Conservation (phyloP, 2,797 vertebrate genomes). For the Poecile montanus region DNA sequence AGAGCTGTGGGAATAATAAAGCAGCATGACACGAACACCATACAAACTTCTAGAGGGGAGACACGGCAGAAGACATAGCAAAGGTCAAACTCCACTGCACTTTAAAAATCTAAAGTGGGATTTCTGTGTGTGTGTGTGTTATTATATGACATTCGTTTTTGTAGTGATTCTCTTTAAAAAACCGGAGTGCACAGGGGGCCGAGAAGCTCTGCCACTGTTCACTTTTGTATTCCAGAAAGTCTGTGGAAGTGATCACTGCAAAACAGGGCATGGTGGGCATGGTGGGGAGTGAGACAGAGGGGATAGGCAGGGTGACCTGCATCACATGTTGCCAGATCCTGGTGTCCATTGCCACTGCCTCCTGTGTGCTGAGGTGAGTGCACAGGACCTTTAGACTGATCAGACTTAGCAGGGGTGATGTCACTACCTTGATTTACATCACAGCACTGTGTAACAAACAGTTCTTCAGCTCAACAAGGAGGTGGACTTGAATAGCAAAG, state of each 20-base stretch:
- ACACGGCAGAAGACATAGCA: neutral
- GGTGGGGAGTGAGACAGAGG: neutral
- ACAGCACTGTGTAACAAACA: neutral
- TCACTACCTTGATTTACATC: neutral
- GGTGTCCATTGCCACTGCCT: accelerated
- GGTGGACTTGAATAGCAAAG: neutral
- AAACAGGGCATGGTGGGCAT: neutral
- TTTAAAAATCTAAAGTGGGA: neutral
- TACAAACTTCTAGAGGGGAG: neutral
- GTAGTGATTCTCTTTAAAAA: neutral
- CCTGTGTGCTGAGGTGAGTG: neutral
- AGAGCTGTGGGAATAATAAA: neutral
- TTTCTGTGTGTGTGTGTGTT: neutral
- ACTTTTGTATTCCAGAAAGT: neutral
- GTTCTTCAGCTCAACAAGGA: neutral
- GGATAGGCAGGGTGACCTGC: neutral
- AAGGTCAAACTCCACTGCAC: neutral
- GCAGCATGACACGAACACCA: neutral
- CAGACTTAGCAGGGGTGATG: neutral
- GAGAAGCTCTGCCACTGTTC: neutral
- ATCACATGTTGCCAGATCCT: neutral
- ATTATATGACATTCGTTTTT: neutral
- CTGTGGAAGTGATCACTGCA: neutral
- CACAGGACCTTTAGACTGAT: neutral
- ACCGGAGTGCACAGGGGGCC: neutral